These are phyloP conservation scores for Heteractis magnifica DNA, from an alignment of 92 coral and sea anemone genomes.

Conservation along the genomic window DNA sequence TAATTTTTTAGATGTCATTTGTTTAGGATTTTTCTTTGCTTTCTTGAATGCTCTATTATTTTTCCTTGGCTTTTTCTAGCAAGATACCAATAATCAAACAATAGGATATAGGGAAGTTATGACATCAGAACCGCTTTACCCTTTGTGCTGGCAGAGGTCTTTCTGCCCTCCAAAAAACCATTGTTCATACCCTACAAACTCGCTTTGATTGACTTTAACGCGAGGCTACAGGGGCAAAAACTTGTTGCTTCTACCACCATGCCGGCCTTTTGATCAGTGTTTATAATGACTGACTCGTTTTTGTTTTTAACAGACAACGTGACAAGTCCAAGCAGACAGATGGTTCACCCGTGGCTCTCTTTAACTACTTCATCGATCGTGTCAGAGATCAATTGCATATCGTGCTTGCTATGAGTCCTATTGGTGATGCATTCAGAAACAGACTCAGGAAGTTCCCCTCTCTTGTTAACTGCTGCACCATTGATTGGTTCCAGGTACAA, in stretches of 20 bases:
- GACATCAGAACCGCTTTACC: too few relatives aligned
- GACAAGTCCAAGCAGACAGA: slow-evolving; percentile 99
- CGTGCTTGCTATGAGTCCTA: slow-evolving; percentile 99
- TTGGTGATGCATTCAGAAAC: slow-evolving; percentile 97
- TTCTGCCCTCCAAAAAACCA: neutral
- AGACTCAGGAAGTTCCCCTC: slow-evolving; percentile 98
- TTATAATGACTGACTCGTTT: neutral
- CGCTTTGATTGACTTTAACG: neutral
- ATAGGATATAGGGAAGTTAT: too few relatives aligned
- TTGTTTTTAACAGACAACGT: slow-evolving; percentile 71
- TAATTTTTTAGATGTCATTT: too few relatives aligned
- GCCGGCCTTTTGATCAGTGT: neutral
- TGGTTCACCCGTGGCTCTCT: slow-evolving; percentile 95
- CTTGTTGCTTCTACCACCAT: neutral
- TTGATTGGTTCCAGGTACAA: slow-evolving; percentile 98
- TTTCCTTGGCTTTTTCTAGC: too few relatives aligned
- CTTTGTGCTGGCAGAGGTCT: too few relatives aligned
- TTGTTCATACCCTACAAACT: neutral
- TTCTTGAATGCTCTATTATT: too few relatives aligned
- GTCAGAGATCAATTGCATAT: slow-evolving; percentile 97
- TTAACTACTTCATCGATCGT: slow-evolving; percentile 94
- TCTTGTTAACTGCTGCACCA: slow-evolving; percentile 95
- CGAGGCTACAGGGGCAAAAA: neutral
- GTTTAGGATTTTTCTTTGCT: too few relatives aligned
- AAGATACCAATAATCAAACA: too few relatives aligned